Base-by-base conservation (phyloP, 37 sponge, comb jelly and placozoan species). In the Spongilla lacustris region DNA sequence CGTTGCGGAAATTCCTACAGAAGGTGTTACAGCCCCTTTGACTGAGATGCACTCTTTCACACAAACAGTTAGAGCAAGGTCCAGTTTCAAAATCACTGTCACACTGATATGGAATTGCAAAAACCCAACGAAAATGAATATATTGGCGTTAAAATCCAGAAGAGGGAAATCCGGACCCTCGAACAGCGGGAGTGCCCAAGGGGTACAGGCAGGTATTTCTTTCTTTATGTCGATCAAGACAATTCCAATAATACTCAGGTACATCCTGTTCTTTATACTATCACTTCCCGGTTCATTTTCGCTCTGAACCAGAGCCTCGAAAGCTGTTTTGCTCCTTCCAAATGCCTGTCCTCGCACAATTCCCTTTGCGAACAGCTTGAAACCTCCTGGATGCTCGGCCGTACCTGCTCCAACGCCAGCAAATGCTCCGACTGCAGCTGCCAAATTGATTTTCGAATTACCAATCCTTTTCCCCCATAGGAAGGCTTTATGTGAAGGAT, bases 391-490 rank as follows among this genome's bases (percentile, higher is more conserved):
- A 13, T 6, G 19, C 14, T 58, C 58, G 1, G 58, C 58, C 58
- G 58, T 17, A 17, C 58, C 35, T 12, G 72, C 22, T 24, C 19
- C 71, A 28, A 75, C 75, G 23, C 91, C 91, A 69, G 41, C 77
- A 81, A 90, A 90, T 23, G 75, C 91, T 36, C 91, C 91, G 22
- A 82, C 77, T 25, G 83, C 86, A 27, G 85, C 24, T 24, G 81
- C 81, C 3, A 73, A 70, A 37, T 90, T 72, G 28, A 85, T 58
- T 48, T 90, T 84, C 8, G 33, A 49, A 49, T 77, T 75, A 41
- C 91, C 91, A 85, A 85, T 50, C 36, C 74, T 85, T 50, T 90
- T 85, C n/a, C 91, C 86, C 85, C 86, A 90, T 1, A 90, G 81
- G 78, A 81, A 85, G 11, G 91, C 91, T 66, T 68, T 90, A 82